Conservation (phyloP, 2,113 vertebrate genomes). For the Vidua chalybeata region DNA sequence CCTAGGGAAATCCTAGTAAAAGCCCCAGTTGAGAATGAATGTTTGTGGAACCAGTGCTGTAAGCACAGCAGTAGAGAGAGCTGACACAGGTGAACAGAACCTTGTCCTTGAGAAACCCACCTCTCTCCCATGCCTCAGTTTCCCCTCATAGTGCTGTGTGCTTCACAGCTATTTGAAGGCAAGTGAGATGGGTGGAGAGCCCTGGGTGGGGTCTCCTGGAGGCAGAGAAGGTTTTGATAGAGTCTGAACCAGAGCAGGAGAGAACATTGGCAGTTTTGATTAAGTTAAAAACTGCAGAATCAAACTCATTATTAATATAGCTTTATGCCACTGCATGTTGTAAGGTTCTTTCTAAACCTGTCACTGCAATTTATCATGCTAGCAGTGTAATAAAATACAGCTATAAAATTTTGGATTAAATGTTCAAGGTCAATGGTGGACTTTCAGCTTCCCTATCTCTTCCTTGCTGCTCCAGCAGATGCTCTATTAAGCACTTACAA, state of each 20-base stretch:
- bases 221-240: neutral
- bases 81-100: neutral
- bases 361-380: slow-evolving; percentile 63
- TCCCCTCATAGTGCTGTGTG: neutral
- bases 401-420: slow-evolving; percentile 68
- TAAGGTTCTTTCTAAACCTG: slow-evolving; percentile 67
- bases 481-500: slow-evolving; percentile 24
- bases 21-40: neutral
- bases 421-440: slow-evolving; percentile 64
- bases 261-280: slow-evolving; percentile 26
- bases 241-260: neutral
- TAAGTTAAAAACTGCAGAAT: slow-evolving; percentile 57
- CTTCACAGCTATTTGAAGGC: neutral
- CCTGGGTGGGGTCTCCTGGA: neutral
- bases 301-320: slow-evolving; percentile 59
- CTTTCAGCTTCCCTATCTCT: slow-evolving; percentile 45
- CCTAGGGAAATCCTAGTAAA: neutral
- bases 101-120: neutral
- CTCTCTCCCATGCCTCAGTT: neutral
- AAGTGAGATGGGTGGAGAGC: neutral
- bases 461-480: slow-evolving; percentile 38
- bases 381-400: slow-evolving; percentile 60
- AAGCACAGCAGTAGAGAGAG: neutral
- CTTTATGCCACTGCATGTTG: slow-evolving; percentile 27
- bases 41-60: neutral